Evolutionary conservation across 2,113 vertebrate genomes (phyloP), one percentile per base, ranked within the genome.

Genomic region (Vulpes ferrilata): DNA sequence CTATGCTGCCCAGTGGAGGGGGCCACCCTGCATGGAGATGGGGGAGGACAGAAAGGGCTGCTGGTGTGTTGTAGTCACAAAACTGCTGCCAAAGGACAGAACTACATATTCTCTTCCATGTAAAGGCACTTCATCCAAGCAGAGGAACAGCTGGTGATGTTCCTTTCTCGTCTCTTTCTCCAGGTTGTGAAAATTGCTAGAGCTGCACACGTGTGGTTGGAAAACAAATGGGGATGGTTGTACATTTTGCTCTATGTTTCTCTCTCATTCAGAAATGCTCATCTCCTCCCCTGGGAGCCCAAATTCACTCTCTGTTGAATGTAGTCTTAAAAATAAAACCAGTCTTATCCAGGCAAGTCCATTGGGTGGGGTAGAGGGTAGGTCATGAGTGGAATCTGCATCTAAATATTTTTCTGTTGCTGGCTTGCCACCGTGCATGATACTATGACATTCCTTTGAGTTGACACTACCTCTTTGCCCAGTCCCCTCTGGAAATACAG

Each of bases 231-330:
- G 71, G 38, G 89, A 83, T 35, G n/a, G 65, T 16, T 94, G 67
- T 71, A 38, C 53, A 32, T 88, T 89, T 88, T 79, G 16, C 51
- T 97, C 51, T 90, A 20, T 27, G 55, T 59, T 85, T 88, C 78
- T 93, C 22, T 64, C n/a, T 95, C 67, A 32, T 96, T 95, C 53
- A 85, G 55, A 97, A 93, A 90, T 12, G 4, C 11, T 83, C 35
- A 10, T 82, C 38, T 96, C 9, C 25, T 78, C 30, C 73, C 51
- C 19, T 2, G 19, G 51, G 71, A 95, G 71, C 30, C 20, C 7
- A 38, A 64, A 35, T 93, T 65, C 59, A 88, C 67, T 43, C 83
- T 95, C 59, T 85, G 81, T 22, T 95, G 89, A 88, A 96, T 74
- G 73, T 22, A 62, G 8, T 81, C 64, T 93, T 85, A 65, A 51